Conservation (phyloP, 2,113 vertebrate species). For the Paralichthys olivaceus region DNA sequence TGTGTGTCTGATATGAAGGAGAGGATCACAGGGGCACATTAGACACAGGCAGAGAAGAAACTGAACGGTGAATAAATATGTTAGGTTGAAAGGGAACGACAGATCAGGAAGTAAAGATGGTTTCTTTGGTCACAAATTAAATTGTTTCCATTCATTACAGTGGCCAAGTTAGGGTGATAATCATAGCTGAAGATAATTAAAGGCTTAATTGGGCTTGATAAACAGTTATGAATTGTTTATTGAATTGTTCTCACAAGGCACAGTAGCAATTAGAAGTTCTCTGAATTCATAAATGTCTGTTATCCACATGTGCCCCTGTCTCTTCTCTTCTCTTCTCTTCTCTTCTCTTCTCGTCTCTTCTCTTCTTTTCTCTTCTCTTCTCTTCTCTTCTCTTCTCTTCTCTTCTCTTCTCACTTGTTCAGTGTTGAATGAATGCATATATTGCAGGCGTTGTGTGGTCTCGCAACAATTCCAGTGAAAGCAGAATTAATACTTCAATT, state of each 20-base stretch:
- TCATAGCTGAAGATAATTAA: constrained; percentile 67
- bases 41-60: constrained; percentile 6
- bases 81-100: not conserved
- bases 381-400: too few relatives aligned
- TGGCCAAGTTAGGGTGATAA: constrained; percentile 56
- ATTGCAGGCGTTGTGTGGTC: too few relatives aligned
- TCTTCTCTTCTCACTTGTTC: too few relatives aligned
- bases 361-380: too few relatives aligned
- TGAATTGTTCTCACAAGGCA: constrained; percentile 62
- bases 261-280: constrained; percentile 60
- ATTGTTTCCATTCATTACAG: constrained; percentile 63
- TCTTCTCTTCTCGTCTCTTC: not conserved
- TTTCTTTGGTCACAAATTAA: constrained; percentile 34
- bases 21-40: constrained; percentile 22
- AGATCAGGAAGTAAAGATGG: constrained; percentile 13
- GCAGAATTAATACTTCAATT: not conserved
- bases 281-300: constrained; percentile 43
- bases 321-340: not conserved
- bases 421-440: not conserved
- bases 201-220: constrained; percentile 72
- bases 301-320: constrained; percentile 11
- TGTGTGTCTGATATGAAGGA: constrained; percentile 26
- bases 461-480: not conserved
- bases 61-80: constrained; percentile 27
- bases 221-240: constrained; percentile 70